phyloP scores from a whole-genome alignment of 2,888 invertebrate species.

The Tiliacea aurago region DNA sequence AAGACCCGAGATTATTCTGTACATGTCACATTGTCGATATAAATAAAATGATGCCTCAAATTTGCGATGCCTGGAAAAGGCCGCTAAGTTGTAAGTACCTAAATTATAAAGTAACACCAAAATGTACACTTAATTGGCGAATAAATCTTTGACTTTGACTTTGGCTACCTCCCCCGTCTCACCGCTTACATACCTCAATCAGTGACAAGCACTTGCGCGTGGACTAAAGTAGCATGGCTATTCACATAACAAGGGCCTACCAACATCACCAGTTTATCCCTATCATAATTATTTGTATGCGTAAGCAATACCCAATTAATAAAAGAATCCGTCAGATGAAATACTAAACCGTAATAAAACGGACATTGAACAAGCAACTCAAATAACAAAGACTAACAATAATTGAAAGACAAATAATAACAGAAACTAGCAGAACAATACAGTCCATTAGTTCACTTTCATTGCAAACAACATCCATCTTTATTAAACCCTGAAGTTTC shows the following conservation, averaged over 20 bases:
- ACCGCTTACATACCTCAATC: too few species aligned
- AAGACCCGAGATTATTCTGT: too few species aligned
- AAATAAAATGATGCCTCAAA: too few species aligned
- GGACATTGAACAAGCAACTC: conserved; percentile 15
- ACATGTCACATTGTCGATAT: too few species aligned
- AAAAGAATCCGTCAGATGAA: neutral
- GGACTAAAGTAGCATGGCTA: neutral
- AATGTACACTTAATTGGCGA: too few species aligned
- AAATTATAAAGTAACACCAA: too few species aligned
- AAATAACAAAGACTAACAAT: conserved; percentile 32
- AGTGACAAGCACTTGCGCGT: too few species aligned
- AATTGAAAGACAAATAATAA: conserved; percentile 43
- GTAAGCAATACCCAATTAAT: neutral
- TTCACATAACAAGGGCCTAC: neutral
- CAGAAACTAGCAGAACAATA: conserved; percentile 30
- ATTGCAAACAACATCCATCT: conserved; percentile 52
- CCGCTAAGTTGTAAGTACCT: too few species aligned
- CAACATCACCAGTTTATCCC: neutral
- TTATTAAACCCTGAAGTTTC: conserved; percentile 46
- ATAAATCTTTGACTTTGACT: too few species aligned
- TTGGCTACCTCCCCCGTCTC: too few species aligned
- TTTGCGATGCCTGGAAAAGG: too few species aligned
- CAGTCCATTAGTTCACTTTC: conserved; percentile 40
- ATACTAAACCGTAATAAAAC: conserved; percentile 12
- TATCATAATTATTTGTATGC: neutral